These are phyloP conservation scores for Polypedilum pembai DNA, from an alignment of 1,140 invertebrate genomes.

Conservation along the genomic window DNA sequence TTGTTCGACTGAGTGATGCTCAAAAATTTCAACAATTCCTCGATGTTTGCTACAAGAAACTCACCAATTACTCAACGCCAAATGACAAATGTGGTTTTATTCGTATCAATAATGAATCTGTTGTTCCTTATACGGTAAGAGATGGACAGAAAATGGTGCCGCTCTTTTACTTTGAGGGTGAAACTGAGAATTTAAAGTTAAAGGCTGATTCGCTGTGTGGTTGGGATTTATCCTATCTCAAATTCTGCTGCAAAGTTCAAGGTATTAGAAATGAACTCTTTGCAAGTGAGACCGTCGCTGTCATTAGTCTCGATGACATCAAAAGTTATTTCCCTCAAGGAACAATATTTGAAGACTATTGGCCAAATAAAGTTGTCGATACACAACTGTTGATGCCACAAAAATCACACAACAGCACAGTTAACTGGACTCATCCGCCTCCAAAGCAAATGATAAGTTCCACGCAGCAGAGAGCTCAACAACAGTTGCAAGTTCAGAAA, in stretches of 20 bases:
- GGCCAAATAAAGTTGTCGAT: constrained; percentile 75
- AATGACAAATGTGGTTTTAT: constrained; percentile 87
- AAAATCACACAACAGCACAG: constrained; percentile 48
- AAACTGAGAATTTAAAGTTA: constrained; percentile 79
- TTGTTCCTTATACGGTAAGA: constrained; percentile 84
- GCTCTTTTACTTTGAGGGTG: constrained; percentile 88
- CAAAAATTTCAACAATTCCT: constrained; percentile 85
- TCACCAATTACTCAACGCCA: constrained; percentile 56
- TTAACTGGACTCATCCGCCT: constrained; percentile 50
- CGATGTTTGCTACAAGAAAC: constrained; percentile 77
- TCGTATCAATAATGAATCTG: constrained; percentile 86
- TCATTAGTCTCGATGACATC: constrained; percentile 82
- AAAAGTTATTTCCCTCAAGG: constrained; percentile 83
- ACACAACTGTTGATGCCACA: constrained; percentile 60
- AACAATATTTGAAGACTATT: constrained; percentile 83
- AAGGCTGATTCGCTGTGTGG: constrained; percentile 77
- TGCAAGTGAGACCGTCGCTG: constrained; percentile 77
- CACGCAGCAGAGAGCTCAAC: constrained; percentile 35
- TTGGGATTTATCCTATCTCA: constrained; percentile 86
- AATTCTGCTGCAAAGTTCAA: constrained; percentile 91
- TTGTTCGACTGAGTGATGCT: constrained; percentile 79
- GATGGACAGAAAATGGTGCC: constrained; percentile 81
- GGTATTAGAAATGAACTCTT: constrained; percentile 85
- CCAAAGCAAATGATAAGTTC: constrained; percentile 40
- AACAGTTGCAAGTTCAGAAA: background rate